These are phyloP conservation scores for Macaria liturata DNA, from an alignment of 2,888 invertebrate genomes.

Conservation along the genomic window DNA sequence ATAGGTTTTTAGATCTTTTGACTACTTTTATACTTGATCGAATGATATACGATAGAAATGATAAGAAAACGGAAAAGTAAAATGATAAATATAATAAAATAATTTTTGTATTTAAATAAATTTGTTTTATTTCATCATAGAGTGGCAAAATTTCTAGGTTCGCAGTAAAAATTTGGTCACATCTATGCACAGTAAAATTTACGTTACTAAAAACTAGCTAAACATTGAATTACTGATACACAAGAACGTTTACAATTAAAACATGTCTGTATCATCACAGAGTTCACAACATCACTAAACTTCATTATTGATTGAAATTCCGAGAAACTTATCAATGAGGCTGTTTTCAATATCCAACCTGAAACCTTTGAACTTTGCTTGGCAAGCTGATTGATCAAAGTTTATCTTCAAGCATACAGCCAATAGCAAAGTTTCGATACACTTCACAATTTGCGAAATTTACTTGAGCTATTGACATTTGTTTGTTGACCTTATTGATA, in stretches of 20 bases:
- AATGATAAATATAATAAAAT: conserved; percentile 41
- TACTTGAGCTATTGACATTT: background rate
- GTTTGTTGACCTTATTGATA: background rate
- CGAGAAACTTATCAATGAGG: no score
- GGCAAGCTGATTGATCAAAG: background rate
- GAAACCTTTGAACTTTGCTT: no score
- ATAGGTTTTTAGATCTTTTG: conserved; percentile 43
- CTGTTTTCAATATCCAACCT: no score
- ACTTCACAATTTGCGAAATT: no score
- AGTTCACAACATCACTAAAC: no score
- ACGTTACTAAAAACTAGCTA: background rate
- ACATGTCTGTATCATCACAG: no score
- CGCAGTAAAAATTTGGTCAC: conserved; percentile 23
- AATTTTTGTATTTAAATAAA: conserved; percentile 35
- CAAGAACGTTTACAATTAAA: no score
- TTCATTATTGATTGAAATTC: no score
- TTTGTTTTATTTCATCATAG: conserved; percentile 23
- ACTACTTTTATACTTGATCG: conserved; percentile 62
- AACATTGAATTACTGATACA: no score
- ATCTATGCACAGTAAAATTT: conserved; percentile 2
- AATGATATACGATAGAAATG: conserved; percentile 36
- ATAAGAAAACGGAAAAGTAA: conserved; percentile 29
- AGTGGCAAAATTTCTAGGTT: conserved; percentile 19
- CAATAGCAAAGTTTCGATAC: background rate
- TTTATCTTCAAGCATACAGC: background rate